Base-by-base conservation (phyloP, 1,140 invertebrate genomes). In the Ganaspis sp. region DNA sequence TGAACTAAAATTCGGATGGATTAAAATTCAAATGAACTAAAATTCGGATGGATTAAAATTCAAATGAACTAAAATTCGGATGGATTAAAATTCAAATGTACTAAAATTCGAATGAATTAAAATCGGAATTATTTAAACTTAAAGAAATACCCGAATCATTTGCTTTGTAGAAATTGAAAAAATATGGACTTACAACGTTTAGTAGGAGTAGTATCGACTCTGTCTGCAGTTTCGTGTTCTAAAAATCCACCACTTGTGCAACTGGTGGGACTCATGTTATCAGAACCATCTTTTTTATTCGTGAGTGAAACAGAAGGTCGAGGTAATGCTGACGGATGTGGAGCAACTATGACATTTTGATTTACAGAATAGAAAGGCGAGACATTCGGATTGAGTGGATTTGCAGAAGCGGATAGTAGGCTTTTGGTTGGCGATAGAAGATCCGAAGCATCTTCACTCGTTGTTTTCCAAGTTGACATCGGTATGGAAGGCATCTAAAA, bases 301-400 rank as follows among this genome's bases (percentile, higher is more conserved):
- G 88, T 88, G 3, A 91, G 70, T 0, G 88, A 86, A 69, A 91
- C 74, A 0, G 89, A 90, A 19, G 91, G 90, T 29, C 91, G 79
- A 5, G 90, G 90, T 26, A 91, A 73, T 75, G 90, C 90, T 0
- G 90, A 91, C 6, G 90, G 90, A 84, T 91, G 90, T 4, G 90
- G 90, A 15, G 90, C 88, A 23, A 90, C 77, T 4, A 91, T 88
- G 1, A 85, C 26, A 69, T 86, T 87, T 12, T 80, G 72, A 17
- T 87, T 86, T 5, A 80, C 78, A 0, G 82, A 75, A 72, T 83
- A 91, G 34, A 86, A 91, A 3, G 90, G 90, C 15, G 90, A 90
- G 9, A 86, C 87, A 4, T 84, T 84, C n/a, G 87, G 86, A 76
- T 90, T 86, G 21, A 90, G 78, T 34, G 90, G 90, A 85, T 91